Evolutionary conservation across 2,888 invertebrate species (phyloP).

Genomic region (Athalia rosae): DNA sequence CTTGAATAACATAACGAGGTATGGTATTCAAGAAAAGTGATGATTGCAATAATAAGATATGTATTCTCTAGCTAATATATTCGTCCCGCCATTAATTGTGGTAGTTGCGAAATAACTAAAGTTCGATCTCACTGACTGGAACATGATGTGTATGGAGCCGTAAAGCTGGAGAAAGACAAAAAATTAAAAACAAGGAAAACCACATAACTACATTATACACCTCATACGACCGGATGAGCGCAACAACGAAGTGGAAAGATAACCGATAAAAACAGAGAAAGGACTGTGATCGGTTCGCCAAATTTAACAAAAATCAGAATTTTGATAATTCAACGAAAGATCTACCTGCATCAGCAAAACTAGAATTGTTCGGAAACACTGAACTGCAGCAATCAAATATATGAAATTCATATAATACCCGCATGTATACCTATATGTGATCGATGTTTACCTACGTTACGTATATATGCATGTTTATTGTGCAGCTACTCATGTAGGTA

Average conservation of each 20-base stretch:
- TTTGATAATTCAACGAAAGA: too few species aligned
- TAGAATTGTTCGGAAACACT: too few species aligned
- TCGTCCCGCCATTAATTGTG: background rate
- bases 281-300: slow-evolving; percentile 20
- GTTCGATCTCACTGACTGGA: slow-evolving; percentile 10
- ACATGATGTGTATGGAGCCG: background rate
- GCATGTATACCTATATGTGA: too few species aligned
- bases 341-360: too few species aligned
- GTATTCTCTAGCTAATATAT: background rate
- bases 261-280: slow-evolving; percentile 31
- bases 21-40: too few species aligned
- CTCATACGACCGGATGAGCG: slow-evolving; percentile 26
- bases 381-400: too few species aligned
- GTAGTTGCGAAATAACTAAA: slow-evolving; percentile 1
- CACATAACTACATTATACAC: background rate
- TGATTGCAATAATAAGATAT: too few species aligned
- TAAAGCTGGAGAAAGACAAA: background rate
- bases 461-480: too few species aligned
- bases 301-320: slow-evolving; percentile 28
- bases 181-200: background rate
- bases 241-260: slow-evolving; percentile 22
- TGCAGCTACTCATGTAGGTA: background rate
- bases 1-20: too few species aligned
- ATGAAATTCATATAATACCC: too few species aligned
- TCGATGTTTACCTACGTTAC: too few species aligned